phyloP scores from a whole-genome alignment of 2,888 invertebrate species.

The Meloe dianella region DNA sequence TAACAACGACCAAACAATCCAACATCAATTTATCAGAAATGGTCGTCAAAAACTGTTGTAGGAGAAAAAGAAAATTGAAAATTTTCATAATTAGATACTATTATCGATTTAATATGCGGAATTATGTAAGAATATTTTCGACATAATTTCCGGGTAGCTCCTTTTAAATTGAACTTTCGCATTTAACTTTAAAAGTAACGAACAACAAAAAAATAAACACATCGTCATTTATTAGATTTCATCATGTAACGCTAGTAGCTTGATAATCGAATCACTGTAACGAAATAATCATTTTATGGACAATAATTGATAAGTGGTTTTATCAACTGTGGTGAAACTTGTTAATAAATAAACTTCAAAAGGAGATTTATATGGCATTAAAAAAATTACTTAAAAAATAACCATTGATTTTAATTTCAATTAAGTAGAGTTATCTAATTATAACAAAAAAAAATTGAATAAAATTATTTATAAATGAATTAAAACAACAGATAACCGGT shows the following conservation, averaged over 20 bases:
- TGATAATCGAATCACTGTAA: background rate
- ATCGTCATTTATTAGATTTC: background rate
- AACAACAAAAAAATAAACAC: background rate
- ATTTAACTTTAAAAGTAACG: background rate
- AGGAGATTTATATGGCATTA: background rate
- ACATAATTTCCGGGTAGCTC: too few species aligned
- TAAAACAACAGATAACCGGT: too few species aligned
- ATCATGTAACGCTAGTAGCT: background rate
- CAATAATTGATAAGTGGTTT: background rate
- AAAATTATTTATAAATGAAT: too few species aligned
- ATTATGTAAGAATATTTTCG: background rate
- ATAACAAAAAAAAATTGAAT: too few species aligned
- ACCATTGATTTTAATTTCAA: background rate
- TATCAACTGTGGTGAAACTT: background rate
- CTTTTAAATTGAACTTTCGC: background rate
- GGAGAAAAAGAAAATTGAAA: background rate
- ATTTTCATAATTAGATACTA: background rate
- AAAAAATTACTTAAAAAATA: too few species aligned
- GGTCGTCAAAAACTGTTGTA: background rate
- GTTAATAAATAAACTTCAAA: background rate
- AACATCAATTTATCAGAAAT: background rate
- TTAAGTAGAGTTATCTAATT: background rate
- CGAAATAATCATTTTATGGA: background rate
- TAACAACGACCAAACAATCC: conserved; percentile 8
- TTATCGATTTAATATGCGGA: conserved; percentile 1